Evolutionary conservation across 2,888 invertebrate species (phyloP), one percentile per base, ranked within the genome.

Genomic region (Lepidonotus clava): DNA sequence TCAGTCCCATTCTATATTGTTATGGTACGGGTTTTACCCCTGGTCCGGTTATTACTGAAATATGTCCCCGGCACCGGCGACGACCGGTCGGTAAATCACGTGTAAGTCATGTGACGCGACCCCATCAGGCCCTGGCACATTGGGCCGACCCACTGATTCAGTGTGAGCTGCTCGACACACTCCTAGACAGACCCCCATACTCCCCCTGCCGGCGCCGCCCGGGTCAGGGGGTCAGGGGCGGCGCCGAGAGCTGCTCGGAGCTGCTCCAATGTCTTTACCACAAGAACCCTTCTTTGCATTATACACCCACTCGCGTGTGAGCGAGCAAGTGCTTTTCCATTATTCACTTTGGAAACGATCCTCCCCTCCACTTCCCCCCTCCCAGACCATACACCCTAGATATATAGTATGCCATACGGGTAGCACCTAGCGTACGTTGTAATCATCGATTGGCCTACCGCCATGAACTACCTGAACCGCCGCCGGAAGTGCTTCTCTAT

Each of bases 281-380:
- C 14, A 38, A 34, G 71, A 11, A 18, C 34, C 38, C 5, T n/a
- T n/a, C n/a, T 21, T 38, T 71, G 71, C 71, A 71, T 71, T 71
- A 71, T 71, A 71, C 71, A 71, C 34, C 14, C 71, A 5, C 36
- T 71, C 71, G 36, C 71, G 71, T 71, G 71, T 38, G 38, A 1
- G 71, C n/a, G 36, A 18, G 6, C 71, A 14, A 71, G 71, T 71
- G 71, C 71, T 71, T 71, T 71, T 71, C 71, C 71, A 71, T 71
- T 71, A 71, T 71, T 71, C 71, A 71, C 71, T 71, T 71, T 71
- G 24, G 36, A 34, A 71, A 46, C 18, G 8, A 46, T 11, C 46
- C 46, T 18, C 8, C 46, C 46, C 18, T 11, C 46, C 46, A 46
- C 46, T 46, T 18, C 18, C 46, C 46, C 46, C 8, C 46, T 11